phyloP scores from a whole-genome alignment of 2,797 vertebrate genomes.

The Lutjanus campechanus region DNA sequence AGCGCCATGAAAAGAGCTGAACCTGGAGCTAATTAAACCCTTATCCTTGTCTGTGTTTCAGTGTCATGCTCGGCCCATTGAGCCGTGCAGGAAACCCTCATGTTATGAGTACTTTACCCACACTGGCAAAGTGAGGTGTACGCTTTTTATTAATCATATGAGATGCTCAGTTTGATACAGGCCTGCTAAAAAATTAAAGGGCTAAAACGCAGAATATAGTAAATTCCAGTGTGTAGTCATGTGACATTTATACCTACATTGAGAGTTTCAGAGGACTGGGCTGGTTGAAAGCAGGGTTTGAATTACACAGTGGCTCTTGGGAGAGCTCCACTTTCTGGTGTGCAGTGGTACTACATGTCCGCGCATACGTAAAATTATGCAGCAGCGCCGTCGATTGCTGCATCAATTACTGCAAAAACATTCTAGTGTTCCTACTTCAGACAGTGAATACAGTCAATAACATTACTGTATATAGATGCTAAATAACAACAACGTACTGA shows the following conservation, averaged over 20 bases:
- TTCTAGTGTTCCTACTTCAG: too few species aligned
- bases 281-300: neutral
- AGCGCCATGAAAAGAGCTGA: constrained; percentile 4
- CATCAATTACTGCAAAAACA: too few species aligned
- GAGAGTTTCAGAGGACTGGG: neutral
- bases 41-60: constrained; percentile 26
- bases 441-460: too few species aligned
- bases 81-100: constrained; percentile 2
- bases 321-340: too few species aligned
- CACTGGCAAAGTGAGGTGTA: neutral
- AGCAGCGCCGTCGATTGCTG: too few species aligned
- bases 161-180: neutral
- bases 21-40: constrained; percentile 35
- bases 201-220: neutral
- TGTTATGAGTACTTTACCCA: neutral
- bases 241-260: neutral
- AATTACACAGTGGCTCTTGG: too few species aligned
- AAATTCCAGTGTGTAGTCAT: neutral
- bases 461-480: too few species aligned
- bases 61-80: neutral
- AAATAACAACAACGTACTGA: too few species aligned
- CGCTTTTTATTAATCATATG: neutral
- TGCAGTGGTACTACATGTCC: too few species aligned
- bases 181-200: neutral
- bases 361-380: too few species aligned